These are phyloP conservation scores for Spodoptera exigua DNA, from an alignment of 2,888 invertebrate species.

Conservation along the genomic window DNA sequence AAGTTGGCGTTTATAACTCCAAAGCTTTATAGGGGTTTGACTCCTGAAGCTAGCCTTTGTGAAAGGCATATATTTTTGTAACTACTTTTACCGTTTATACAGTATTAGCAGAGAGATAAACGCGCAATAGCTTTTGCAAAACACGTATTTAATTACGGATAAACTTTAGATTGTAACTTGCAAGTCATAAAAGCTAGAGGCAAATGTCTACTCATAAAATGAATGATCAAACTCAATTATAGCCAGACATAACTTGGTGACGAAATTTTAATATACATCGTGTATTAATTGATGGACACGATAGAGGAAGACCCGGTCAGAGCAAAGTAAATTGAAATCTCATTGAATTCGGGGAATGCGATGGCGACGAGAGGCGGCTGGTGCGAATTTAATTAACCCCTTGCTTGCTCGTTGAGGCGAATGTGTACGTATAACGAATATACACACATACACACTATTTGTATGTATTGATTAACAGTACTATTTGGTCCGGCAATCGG, in stretches of 20 bases:
- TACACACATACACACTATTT: conserved; percentile 44
- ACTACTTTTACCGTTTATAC: too few relatives aligned
- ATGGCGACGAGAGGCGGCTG: conserved; percentile 83
- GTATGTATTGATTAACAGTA: conserved; percentile 52
- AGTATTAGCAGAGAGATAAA: too few relatives aligned
- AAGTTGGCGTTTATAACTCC: too few relatives aligned
- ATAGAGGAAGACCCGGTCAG: conserved; percentile 75
- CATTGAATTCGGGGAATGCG: conserved; percentile 88
- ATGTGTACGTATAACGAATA: conserved; percentile 58
- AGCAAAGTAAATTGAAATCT: conserved; percentile 88
- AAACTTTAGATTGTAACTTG: conserved; percentile 1
- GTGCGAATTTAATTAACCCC: conserved; percentile 89
- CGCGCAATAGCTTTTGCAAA: neutral
- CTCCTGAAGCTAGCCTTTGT: too few relatives aligned
- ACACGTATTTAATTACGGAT: neutral
- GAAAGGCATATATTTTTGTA: too few relatives aligned
- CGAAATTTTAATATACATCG: conserved; percentile 69
- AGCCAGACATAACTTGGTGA: conserved; percentile 38
- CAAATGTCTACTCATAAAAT: neutral
- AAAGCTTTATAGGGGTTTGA: too few relatives aligned
- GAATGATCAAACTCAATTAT: conserved; percentile 12
- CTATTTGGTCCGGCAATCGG: conserved; percentile 36
- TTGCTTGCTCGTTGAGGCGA: conserved; percentile 82
- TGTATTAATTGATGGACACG: conserved; percentile 77
- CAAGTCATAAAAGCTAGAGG: neutral